Percentiles rank a stretch among this genome's conserved stretches.
These are phyloP conservation scores for Spheniscus mendiculus DNA, from an alignment of 2,113 vertebrate genomes.

Conservation along the genomic window DNA sequence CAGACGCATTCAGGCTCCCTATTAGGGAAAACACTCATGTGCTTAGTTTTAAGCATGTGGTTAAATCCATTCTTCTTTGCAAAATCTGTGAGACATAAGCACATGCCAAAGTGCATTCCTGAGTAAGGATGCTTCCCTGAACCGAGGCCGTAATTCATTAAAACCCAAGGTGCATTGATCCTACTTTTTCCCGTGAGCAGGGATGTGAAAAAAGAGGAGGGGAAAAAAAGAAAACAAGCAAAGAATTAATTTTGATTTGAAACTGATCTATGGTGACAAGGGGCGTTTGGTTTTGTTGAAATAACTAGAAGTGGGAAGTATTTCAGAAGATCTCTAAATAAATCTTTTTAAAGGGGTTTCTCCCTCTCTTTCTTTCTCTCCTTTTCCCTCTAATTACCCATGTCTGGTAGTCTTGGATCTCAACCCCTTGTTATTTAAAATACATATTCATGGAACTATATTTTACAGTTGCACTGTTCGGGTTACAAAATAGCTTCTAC, in stretches of 20 bases:
- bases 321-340: slow-evolving; percentile 66
- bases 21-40: slow-evolving; percentile 45
- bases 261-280: slow-evolving; percentile 56
- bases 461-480: slow-evolving; percentile 77
- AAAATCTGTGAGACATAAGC: slow-evolving; percentile 49
- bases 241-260: slow-evolving; percentile 58
- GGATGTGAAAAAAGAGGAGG: background rate
- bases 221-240: slow-evolving; percentile 13
- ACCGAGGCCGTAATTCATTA: slow-evolving; percentile 46
- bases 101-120: slow-evolving; percentile 57
- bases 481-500: slow-evolving; percentile 79
- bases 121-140: slow-evolving; percentile 64
- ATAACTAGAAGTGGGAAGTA: slow-evolving; percentile 50
- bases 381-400: slow-evolving; percentile 64
- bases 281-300: slow-evolving; percentile 58
- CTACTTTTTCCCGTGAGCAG: background rate
- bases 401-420: slow-evolving; percentile 63
- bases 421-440: slow-evolving; percentile 74
- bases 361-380: background rate
- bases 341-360: slow-evolving; percentile 55
- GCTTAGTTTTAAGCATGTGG: slow-evolving; percentile 58
- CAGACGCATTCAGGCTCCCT: background rate
- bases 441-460: slow-evolving; percentile 77
- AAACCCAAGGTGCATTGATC: slow-evolving; percentile 59
- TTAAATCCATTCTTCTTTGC: slow-evolving; percentile 56